These are phyloP conservation scores for Alca torda DNA, from an alignment of 2,797 vertebrate genomes.

Conservation along the genomic window DNA sequence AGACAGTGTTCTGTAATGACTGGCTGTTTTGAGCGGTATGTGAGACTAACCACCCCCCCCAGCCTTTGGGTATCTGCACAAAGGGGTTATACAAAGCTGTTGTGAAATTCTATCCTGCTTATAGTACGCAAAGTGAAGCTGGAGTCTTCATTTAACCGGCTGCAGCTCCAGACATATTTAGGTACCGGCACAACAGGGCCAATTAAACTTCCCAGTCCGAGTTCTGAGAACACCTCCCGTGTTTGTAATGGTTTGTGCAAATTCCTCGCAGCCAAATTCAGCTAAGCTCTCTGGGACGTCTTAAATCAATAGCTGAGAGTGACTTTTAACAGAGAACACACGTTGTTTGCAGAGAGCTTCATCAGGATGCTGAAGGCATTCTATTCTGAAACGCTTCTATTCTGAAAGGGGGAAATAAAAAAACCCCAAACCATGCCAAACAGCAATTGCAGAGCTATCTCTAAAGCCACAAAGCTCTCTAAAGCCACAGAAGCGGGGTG, in stretches of 20 bases:
- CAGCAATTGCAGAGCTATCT: neutral
- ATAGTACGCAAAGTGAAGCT: neutral
- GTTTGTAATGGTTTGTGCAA: neutral
- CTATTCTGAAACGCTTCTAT: neutral
- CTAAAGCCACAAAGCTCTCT: neutral
- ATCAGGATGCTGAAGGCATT: neutral
- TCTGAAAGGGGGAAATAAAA: neutral
- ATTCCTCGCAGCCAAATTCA: constrained; percentile 10
- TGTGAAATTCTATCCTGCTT: constrained; percentile 28
- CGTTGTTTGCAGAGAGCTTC: neutral
- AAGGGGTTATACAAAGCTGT: constrained; percentile 39
- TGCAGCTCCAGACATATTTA: neutral
- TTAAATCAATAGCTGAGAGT: neutral
- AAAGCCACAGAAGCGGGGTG: neutral
- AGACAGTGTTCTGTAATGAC: constrained; percentile 18
- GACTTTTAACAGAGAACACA: neutral
- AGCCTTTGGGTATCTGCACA: constrained; percentile 35
- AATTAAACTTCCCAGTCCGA: constrained; percentile 11
- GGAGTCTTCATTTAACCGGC: constrained; percentile 7
- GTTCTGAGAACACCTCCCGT: neutral
- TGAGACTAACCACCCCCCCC: constrained; percentile 12
- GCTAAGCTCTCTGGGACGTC: neutral
- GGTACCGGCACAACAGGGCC: neutral
- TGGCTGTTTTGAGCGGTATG: neutral
- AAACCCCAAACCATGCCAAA: neutral